Conservation (phyloP, 1,140 invertebrate species). For the Trichonephila inaurata region DNA sequence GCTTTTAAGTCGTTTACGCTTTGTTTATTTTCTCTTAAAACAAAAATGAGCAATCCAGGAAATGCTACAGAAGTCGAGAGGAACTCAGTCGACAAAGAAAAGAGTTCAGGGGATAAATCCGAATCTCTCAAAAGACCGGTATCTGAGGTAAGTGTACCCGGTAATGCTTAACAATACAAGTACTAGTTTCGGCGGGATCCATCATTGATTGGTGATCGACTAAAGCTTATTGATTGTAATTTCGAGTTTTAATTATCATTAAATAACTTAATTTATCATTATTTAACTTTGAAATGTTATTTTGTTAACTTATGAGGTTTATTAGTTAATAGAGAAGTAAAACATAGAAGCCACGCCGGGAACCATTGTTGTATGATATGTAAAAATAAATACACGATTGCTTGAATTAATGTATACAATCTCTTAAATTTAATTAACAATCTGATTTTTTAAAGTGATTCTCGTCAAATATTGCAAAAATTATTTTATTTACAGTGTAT, state of each 20-base stretch:
- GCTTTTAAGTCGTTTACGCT: slow-evolving; percentile 57
- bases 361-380: background rate
- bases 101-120: slow-evolving; percentile 64
- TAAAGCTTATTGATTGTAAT: background rate
- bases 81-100: slow-evolving; percentile 71
- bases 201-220: background rate
- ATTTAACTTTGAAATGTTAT: background rate
- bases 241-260: too few relatives aligned
- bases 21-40: slow-evolving; percentile 68
- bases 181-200: slow-evolving; percentile 62
- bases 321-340: background rate
- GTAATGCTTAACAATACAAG: slow-evolving; percentile 26
- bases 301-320: background rate
- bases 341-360: background rate
- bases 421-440: too few relatives aligned
- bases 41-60: slow-evolving; percentile 62
- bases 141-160: slow-evolving; percentile 64
- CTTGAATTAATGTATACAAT: too few relatives aligned
- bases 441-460: too few relatives aligned
- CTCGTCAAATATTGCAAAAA: too few relatives aligned
- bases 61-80: slow-evolving; percentile 63
- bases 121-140: slow-evolving; percentile 72
- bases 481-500: too few relatives aligned
- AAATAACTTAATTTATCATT: background rate
- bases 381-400: too few relatives aligned